Evolutionary conservation across 2,888 invertebrate species (phyloP), one percentile per base, ranked within the genome.

Genomic region (Furcula furcula): DNA sequence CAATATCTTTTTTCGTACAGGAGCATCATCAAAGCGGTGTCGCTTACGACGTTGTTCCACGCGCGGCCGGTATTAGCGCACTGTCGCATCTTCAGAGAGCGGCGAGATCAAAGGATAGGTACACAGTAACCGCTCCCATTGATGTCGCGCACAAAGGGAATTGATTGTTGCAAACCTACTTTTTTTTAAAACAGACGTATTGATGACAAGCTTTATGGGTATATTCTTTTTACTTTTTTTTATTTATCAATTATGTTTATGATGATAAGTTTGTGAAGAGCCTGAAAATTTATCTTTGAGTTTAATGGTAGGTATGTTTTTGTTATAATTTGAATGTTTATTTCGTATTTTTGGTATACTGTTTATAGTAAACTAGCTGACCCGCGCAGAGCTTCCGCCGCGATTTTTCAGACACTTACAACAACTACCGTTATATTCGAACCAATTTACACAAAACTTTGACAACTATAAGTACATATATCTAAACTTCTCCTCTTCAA

Each of bases 21-120:
- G 2, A 30, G 18, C 22, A 46, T 45, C 57, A 54, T 56, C 56
- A 57, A 56, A 56, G 56, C 40, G 34, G 10, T 9, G 72, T 63
- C 67, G 68, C 64, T 75, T 83, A 73, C 55, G 76, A 13, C 80
- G 64, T 83, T 81, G 44, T 57, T 70, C 57, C 40, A 36, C 72
- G 81, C 50, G 72, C 46, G 61, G 57, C 48, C 73, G 65, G 83
- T 76, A 85, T 86, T 85, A 86, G 83, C 83, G 86, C 82, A 77
- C 75, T 79, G 85, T 83, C 85, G 81, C 82, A 80, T 86, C 85
- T 86, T 86, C 82, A 73, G 76, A 81, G 85, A 82, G 82, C 86
- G 85, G 86, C 83, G 80, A 85, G 85, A 86, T 87, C 87, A 87
- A 86, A 87, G 85, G 85, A 82, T 79, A 83, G 81, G 80, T 80